These are phyloP conservation scores for Ephydatia muelleri DNA, from an alignment of 37 sponge, comb jelly and placozoan genomes.

Conservation along the genomic window DNA sequence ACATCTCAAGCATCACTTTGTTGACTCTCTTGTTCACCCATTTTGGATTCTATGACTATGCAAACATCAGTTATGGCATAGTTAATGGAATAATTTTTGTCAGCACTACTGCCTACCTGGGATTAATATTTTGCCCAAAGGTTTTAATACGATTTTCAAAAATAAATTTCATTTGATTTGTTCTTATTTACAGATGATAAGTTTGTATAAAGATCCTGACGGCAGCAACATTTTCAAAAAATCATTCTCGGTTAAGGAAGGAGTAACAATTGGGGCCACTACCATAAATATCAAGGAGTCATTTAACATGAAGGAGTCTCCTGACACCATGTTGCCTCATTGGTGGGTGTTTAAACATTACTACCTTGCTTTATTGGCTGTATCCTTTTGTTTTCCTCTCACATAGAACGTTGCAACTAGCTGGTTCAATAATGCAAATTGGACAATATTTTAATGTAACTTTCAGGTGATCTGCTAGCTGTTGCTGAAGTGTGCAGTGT, in stretches of 20 bases:
- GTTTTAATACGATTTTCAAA: no score
- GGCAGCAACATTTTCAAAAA: neutral
- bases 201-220: neutral
- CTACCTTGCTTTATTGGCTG: no score
- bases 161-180: neutral
- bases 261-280: neutral
- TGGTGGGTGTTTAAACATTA: no score
- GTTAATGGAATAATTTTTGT: slow-evolving; percentile 19
- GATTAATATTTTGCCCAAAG: slow-evolving; percentile 58
- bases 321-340: no score
- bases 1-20: slow-evolving; percentile 36
- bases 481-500: no score
- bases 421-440: no score
- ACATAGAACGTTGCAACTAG: no score
- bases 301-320: neutral
- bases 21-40: slow-evolving; percentile 18
- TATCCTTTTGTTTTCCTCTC: no score
- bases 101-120: slow-evolving; percentile 32
- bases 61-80: slow-evolving; percentile 37
- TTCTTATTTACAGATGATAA: neutral
- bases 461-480: no score
- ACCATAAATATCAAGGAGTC: neutral
- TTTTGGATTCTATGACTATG: slow-evolving; percentile 9
- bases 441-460: no score
- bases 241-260: neutral